Conservation (phyloP, 2,888 invertebrate species). For the Pardosa pseudoannulata region DNA sequence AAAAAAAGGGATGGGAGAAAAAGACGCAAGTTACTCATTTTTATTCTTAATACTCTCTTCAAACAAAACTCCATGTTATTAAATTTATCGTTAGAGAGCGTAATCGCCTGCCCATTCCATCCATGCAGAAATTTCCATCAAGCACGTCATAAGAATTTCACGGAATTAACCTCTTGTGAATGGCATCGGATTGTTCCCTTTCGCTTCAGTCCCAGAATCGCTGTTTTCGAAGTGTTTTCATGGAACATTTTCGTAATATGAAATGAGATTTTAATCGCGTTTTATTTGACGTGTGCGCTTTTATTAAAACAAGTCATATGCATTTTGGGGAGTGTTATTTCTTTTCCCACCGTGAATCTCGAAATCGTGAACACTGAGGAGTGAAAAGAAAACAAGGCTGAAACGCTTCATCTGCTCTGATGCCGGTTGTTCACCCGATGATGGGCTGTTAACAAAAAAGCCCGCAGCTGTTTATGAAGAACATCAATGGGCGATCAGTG, state of each 20-base stretch:
- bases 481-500: constrained; percentile 17
- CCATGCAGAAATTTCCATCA: not conserved
- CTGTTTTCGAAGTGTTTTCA: not conserved
- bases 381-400: not conserved
- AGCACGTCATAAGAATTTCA: not conserved
- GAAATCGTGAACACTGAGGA: not conserved
- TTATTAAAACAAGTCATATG: not conserved
- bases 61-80: not conserved
- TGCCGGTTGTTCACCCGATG: constrained; percentile 18
- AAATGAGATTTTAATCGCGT: not conserved
- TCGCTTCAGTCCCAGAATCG: not conserved
- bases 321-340: no score
- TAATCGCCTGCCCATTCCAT: not conserved
- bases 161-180: not conserved
- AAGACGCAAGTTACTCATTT: no score
- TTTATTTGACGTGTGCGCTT: not conserved
- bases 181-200: not conserved
- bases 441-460: no score
- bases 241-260: not conserved
- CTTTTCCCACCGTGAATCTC: no score
- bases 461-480: constrained; percentile 1
- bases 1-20: no score
- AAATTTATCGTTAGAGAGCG: not conserved
- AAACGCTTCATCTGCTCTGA: not conserved
- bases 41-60: not conserved